phyloP scores from a whole-genome alignment of 2,113 vertebrate genomes.

The Colius striatus region DNA sequence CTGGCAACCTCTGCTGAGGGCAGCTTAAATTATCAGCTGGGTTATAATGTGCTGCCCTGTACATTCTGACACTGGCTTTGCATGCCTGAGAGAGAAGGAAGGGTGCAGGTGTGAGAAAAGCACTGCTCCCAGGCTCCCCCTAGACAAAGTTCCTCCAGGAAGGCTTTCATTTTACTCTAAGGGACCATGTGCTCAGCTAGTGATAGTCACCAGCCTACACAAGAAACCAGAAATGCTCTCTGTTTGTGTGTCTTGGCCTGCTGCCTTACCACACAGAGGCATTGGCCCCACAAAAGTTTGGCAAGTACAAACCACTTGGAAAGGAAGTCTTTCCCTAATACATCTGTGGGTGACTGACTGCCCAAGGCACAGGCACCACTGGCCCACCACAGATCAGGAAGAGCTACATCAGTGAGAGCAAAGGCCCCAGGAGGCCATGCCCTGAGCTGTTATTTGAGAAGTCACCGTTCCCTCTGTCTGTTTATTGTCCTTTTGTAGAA shows the following conservation, averaged over 20 bases:
- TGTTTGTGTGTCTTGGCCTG: slow-evolving; percentile 33
- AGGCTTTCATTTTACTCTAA: not conserved
- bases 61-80: not conserved
- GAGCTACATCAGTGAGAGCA: not conserved
- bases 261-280: slow-evolving; percentile 28
- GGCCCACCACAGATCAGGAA: not conserved
- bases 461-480: not conserved
- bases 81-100: not conserved
- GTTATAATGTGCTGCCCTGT: not conserved
- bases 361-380: not conserved
- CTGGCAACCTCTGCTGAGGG: not conserved
- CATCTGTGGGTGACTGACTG: not conserved
- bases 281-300: slow-evolving; percentile 16
- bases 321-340: not conserved
- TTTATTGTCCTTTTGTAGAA: not conserved
- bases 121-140: not conserved
- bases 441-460: not conserved
- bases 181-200: not conserved
- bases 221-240: not conserved
- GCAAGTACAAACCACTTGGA: slow-evolving; percentile 14
- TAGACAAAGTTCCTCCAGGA: not conserved
- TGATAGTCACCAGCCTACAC: not conserved
- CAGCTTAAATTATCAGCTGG: not conserved
- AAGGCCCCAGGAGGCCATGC: not conserved
- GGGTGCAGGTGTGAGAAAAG: not conserved